These are phyloP conservation scores for Caenorhabditis uteleia DNA, from an alignment of 2,888 invertebrate genomes.

Conservation along the genomic window DNA sequence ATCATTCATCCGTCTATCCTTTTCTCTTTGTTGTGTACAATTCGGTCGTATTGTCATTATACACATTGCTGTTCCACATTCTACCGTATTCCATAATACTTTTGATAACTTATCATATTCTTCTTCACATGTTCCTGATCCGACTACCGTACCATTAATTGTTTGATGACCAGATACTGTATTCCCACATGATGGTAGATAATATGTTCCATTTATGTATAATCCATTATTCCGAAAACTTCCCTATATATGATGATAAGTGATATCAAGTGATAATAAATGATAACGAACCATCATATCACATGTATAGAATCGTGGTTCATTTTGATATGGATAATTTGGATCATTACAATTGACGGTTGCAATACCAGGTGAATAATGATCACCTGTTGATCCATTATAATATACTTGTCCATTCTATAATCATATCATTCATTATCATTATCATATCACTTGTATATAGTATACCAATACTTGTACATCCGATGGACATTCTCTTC, in stretches of 20 bases:
- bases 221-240: too few relatives aligned
- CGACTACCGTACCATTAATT: constrained; percentile 30
- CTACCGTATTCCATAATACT: constrained; percentile 5
- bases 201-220: constrained; percentile 2
- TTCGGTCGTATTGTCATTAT: constrained; percentile 7
- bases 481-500: constrained; percentile 10
- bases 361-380: background rate
- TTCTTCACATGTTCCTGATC: constrained; percentile 12
- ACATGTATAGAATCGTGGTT: constrained; percentile 23
- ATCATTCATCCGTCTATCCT: too few relatives aligned
- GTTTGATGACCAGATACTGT: constrained; percentile 10
- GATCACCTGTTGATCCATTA: background rate
- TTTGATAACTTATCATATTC: constrained; percentile 4
- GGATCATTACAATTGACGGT: constrained; percentile 12
- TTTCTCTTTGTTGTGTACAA: too few relatives aligned
- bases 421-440: too few relatives aligned
- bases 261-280: too few relatives aligned
- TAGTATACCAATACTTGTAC: too few relatives aligned
- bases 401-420: background rate
- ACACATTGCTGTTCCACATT: constrained; percentile 11
- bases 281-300: constrained; percentile 29
- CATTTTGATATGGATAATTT: constrained; percentile 6
- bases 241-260: too few relatives aligned
- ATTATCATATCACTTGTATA: too few relatives aligned
- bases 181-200: constrained; percentile 24